Evolutionary conservation across 2,888 invertebrate genomes (phyloP).

Genomic region (Vesta saturnalis): DNA sequence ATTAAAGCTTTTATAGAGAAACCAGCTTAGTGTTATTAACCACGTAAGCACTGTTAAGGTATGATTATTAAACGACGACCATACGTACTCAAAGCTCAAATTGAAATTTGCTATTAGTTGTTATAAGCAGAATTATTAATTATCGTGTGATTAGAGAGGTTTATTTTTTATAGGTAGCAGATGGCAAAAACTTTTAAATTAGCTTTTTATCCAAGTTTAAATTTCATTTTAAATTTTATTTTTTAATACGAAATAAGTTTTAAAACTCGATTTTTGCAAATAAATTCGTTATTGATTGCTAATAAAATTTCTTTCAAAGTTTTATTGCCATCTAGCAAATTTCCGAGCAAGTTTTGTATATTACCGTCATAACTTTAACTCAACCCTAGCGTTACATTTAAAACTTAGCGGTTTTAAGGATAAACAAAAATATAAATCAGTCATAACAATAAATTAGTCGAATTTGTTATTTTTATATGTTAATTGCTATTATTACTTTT

Average conservation of each 20-base stretch:
- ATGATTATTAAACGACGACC: neutral
- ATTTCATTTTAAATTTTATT: neutral
- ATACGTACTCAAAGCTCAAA: neutral
- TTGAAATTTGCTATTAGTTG: neutral
- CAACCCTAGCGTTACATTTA: constrained; percentile 12
- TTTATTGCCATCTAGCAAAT: constrained; percentile 12
- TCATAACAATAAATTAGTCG: constrained; percentile 23
- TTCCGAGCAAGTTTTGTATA: constrained; percentile 5
- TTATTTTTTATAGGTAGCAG: neutral
- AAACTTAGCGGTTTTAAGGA: constrained; percentile 15
- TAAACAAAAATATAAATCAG: constrained; percentile 30
- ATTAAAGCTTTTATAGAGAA: constrained; percentile 10
- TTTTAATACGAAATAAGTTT: neutral
- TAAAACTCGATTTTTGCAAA: constrained; percentile 1
- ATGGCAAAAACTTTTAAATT: neutral
- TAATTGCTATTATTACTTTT: too few species aligned
- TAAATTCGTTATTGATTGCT: constrained; percentile 13
- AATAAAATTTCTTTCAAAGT: constrained; percentile 8
- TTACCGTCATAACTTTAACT: constrained; percentile 10
- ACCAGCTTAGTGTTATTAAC: neutral
- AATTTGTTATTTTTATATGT: too few species aligned
- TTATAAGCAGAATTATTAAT: too few species aligned
- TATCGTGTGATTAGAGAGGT: neutral
- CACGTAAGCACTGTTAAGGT: neutral
- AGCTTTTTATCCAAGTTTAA: too few species aligned